A percentile compares a stretch with the other conserved stretches of the same genome.
phyloP scores from a whole-genome alignment of 1,140 invertebrate species.

The Meloidogyne chitwoodi region DNA sequence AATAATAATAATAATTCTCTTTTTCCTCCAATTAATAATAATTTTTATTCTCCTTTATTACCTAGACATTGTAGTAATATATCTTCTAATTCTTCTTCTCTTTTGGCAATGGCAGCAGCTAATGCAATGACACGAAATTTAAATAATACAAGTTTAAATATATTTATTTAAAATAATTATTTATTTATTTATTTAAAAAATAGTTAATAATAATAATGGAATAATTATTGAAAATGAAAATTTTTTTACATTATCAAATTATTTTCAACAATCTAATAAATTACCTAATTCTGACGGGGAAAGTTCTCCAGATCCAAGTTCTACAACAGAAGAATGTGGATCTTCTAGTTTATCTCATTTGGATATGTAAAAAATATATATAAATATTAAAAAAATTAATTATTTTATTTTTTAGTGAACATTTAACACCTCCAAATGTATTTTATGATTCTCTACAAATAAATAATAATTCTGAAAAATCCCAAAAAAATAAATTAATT shows the following conservation, averaged over 20 bases:
- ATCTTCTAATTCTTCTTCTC: slow-evolving; percentile 23
- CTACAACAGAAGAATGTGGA: slow-evolving; percentile 1
- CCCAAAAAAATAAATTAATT: background rate
- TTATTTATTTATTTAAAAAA: background rate
- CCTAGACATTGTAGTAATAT: background rate
- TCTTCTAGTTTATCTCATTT: slow-evolving; percentile 10
- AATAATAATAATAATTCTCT: background rate
- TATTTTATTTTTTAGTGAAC: background rate
- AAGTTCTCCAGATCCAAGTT: slow-evolving; percentile 61
- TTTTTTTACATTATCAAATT: background rate
- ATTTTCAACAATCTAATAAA: background rate
- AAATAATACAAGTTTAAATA: background rate
- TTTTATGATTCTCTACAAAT: too few species aligned
- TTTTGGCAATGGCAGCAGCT: slow-evolving; percentile 40
- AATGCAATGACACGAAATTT: slow-evolving; percentile 35
- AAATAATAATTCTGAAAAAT: background rate
- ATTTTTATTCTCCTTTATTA: background rate
- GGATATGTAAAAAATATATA: background rate
- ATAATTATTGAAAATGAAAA: background rate
- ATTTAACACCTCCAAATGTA: background rate
- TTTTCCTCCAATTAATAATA: background rate
- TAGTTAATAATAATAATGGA: too few species aligned
- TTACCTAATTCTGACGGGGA: slow-evolving; percentile 41
- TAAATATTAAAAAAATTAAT: background rate
- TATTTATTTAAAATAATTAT: background rate